These are phyloP conservation scores for Agelas oroides DNA, from an alignment of 37 sponge, comb jelly and placozoan genomes.

Conservation along the genomic window DNA sequence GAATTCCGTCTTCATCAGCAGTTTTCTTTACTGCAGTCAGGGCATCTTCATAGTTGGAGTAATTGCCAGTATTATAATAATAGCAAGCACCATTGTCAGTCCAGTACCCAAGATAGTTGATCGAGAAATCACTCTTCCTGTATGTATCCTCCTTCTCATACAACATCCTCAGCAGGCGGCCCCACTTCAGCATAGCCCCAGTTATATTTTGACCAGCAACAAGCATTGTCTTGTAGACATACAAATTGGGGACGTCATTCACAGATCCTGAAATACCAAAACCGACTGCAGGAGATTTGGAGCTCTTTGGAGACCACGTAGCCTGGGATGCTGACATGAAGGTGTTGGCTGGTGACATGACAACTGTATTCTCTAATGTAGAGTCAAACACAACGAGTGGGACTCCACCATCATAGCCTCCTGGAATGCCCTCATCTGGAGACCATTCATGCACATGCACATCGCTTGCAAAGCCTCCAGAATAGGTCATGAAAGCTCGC, in stretches of 20 bases:
- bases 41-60: slow-evolving; percentile 36
- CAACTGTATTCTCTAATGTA: slow-evolving; percentile 35
- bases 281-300: slow-evolving; percentile 12
- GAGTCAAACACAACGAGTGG: slow-evolving; percentile 44
- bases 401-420: slow-evolving; percentile 22
- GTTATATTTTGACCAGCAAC: slow-evolving; percentile 44
- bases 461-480: neutral
- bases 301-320: slow-evolving; percentile 9
- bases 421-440: neutral
- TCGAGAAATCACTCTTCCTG: slow-evolving; percentile 23
- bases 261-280: slow-evolving; percentile 18
- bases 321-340: slow-evolving; percentile 36
- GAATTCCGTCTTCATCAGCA: slow-evolving; percentile 22
- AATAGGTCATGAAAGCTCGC: slow-evolving; percentile 14
- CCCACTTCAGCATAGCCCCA: slow-evolving; percentile 38
- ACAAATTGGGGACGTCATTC: slow-evolving; percentile 12
- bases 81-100: slow-evolving; percentile 61
- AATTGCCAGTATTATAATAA: slow-evolving; percentile 39
- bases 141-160: neutral
- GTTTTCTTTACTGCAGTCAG: slow-evolving; percentile 22
- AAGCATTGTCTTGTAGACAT: slow-evolving; percentile 15
- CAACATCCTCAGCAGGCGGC: slow-evolving; percentile 10
- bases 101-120: slow-evolving; percentile 50
- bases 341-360: slow-evolving; percentile 26
- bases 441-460: slow-evolving; percentile 17